phyloP scores from a whole-genome alignment of 2,113 vertebrate species.

The Silurus meridionalis region DNA sequence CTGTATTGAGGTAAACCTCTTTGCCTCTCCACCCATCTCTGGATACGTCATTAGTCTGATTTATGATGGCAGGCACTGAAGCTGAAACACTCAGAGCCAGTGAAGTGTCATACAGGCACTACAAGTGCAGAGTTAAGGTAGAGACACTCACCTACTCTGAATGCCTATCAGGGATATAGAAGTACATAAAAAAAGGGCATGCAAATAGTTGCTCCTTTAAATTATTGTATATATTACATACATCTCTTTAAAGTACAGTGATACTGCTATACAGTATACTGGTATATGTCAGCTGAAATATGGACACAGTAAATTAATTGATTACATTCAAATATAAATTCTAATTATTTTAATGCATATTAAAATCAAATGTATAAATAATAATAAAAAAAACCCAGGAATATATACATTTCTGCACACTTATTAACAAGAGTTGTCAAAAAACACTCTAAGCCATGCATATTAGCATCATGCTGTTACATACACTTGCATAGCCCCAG shows the following conservation, averaged over 20 bases:
- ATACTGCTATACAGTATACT: not conserved
- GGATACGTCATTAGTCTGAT: slow-evolving; percentile 54
- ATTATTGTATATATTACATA: not conserved
- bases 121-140: slow-evolving; percentile 26
- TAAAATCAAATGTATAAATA: slow-evolving; percentile 64
- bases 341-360: slow-evolving; percentile 51
- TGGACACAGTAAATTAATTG: not conserved
- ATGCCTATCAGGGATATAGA: not conserved
- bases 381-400: slow-evolving; percentile 65
- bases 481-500: not conserved
- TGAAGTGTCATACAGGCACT: slow-evolving; percentile 36
- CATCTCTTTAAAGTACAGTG: not conserved
- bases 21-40: slow-evolving; percentile 43
- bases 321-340: slow-evolving; percentile 16
- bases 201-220: not conserved
- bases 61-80: slow-evolving; percentile 50
- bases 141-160: not conserved
- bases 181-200: slow-evolving; percentile 28
- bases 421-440: slow-evolving; percentile 74
- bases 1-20: slow-evolving; percentile 37
- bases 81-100: slow-evolving; percentile 43
- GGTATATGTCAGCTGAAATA: not conserved
- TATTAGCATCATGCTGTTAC: slow-evolving; percentile 75
- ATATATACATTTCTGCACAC: slow-evolving; percentile 63
- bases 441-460: slow-evolving; percentile 62